Percentiles rank a stretch among this genome's conserved stretches.
These are phyloP conservation scores for Cetonia aurata DNA, from an alignment of 2,888 invertebrate genomes.

Conservation along the genomic window DNA sequence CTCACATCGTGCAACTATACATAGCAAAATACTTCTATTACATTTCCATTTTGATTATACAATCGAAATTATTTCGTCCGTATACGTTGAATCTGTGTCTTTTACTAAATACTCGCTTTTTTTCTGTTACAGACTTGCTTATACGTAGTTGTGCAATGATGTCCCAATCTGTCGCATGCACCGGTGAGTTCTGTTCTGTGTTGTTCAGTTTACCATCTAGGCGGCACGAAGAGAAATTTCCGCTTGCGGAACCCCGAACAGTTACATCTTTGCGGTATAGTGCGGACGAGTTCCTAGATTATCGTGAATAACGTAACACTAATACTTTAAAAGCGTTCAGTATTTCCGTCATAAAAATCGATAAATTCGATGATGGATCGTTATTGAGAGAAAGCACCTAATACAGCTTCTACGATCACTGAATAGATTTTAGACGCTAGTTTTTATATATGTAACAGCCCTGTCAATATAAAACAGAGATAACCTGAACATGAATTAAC, in stretches of 20 bases:
- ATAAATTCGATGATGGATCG: constrained; percentile 24
- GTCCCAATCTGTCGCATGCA: constrained; percentile 19
- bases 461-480: too few relatives aligned
- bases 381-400: constrained; percentile 17
- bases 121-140: constrained; percentile 30
- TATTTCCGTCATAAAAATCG: constrained; percentile 18
- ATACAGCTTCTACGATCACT: too few relatives aligned
- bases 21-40: too few relatives aligned
- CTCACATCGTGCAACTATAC: too few relatives aligned
- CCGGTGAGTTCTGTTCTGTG: constrained; percentile 25
- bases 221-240: constrained; percentile 21
- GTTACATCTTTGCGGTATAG: constrained; percentile 5
- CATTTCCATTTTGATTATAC: too few relatives aligned
- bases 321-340: neutral
- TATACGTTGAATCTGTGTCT: too few relatives aligned
- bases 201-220: neutral
- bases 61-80: too few relatives aligned
- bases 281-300: constrained; percentile 13
- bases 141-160: constrained; percentile 32
- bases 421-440: too few relatives aligned
- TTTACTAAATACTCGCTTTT: constrained; percentile 5
- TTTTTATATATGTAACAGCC: too few relatives aligned
- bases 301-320: neutral
- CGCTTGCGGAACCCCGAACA: constrained; percentile 10
- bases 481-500: too few relatives aligned